phyloP scores from a whole-genome alignment of 2,113 vertebrate genomes.

The Pachycephala philippinensis region DNA sequence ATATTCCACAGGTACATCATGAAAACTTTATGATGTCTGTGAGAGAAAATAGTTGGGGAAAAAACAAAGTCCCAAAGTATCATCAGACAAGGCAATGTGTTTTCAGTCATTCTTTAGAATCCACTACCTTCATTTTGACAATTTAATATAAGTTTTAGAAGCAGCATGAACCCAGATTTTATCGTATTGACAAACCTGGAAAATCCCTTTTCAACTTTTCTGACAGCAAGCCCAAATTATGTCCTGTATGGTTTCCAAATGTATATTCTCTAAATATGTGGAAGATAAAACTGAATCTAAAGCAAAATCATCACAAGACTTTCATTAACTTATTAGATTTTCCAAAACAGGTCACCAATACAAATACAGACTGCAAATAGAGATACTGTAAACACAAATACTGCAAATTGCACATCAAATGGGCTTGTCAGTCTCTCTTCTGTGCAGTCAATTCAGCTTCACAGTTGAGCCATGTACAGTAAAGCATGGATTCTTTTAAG shows the following conservation, averaged over 20 bases:
- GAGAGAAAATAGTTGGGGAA: neutral
- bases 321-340: neutral
- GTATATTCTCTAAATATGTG: neutral
- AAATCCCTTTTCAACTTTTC: neutral
- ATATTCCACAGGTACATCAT: neutral
- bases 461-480: neutral
- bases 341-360: neutral
- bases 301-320: neutral
- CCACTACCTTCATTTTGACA: neutral
- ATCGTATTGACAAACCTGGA: neutral
- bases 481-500: conserved; percentile 1
- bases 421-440: neutral
- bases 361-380: neutral
- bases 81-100: neutral
- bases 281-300: neutral
- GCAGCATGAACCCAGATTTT: neutral
- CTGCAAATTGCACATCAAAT: neutral
- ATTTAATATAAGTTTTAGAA: neutral
- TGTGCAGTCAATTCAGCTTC: neutral
- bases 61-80: neutral
- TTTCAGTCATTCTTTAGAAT: neutral
- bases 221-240: neutral
- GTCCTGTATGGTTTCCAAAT: neutral
- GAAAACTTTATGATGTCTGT: neutral
- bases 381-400: neutral